Percentiles rank a stretch among this genome's conserved stretches.
These are phyloP conservation scores for Scrobipalpa atriplicella DNA, from an alignment of 2,888 invertebrate species.

Conservation along the genomic window DNA sequence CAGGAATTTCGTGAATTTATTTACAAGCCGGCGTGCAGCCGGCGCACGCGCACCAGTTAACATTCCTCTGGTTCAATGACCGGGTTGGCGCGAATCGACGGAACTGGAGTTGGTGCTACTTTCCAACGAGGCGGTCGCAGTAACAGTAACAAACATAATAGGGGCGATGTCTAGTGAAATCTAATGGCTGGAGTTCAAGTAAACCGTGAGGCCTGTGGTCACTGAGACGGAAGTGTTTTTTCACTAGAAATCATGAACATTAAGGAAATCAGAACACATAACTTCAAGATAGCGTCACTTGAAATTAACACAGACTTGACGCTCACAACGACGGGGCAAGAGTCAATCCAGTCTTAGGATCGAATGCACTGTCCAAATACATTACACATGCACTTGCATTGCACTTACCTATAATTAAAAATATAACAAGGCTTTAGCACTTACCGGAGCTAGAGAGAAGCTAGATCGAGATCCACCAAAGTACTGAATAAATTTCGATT, in stretches of 20 bases:
- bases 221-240: not conserved
- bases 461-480: slow-evolving; percentile 49
- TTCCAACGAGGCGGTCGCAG: slow-evolving; percentile 41
- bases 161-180: slow-evolving; percentile 18
- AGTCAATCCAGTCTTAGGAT: no score
- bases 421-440: slow-evolving; percentile 38
- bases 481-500: slow-evolving; percentile 53
- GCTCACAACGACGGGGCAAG: no score
- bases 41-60: slow-evolving; percentile 31
- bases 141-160: slow-evolving; percentile 23
- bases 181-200: slow-evolving; percentile 15
- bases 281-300: no score
- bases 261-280: not conserved
- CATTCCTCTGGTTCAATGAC: slow-evolving; percentile 49
- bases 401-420: no score
- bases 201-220: slow-evolving; percentile 1
- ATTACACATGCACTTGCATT: no score
- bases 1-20: slow-evolving; percentile 27
- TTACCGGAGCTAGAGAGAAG: slow-evolving; percentile 54
- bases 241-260: not conserved
- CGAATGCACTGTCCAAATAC: no score
- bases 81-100: slow-evolving; percentile 39
- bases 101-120: slow-evolving; percentile 43
- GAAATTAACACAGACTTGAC: no score
- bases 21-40: slow-evolving; percentile 1